A percentile compares a stretch with the other conserved stretches of the same genome.
phyloP scores from a whole-genome alignment of 2,888 invertebrate species.

The Amiota communis region DNA sequence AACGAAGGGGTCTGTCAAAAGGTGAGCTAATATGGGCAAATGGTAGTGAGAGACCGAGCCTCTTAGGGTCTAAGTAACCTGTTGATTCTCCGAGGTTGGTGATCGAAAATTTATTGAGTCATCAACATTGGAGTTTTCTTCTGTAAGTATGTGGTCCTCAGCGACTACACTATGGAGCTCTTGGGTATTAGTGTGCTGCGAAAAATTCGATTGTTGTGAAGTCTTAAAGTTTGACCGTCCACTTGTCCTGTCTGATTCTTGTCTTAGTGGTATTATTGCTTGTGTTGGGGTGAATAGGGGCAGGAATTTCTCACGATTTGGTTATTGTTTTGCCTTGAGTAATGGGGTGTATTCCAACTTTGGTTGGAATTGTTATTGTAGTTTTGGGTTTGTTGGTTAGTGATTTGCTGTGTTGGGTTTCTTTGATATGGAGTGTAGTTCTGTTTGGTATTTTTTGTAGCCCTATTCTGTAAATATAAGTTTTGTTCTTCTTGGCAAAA shows the following conservation, averaged over 20 bases:
- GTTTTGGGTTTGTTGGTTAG: background rate
- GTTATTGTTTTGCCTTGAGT: background rate
- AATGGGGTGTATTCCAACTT: background rate
- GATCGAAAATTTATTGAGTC: slow-evolving; percentile 27
- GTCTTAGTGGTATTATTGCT: slow-evolving; percentile 7
- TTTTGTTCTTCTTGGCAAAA: background rate
- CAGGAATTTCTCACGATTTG: background rate
- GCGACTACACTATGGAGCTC: background rate
- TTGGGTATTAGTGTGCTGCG: background rate
- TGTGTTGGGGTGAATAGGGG: background rate
- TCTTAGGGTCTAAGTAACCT: slow-evolving; percentile 28
- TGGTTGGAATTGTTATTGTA: background rate
- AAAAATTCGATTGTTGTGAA: background rate
- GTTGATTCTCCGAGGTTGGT: slow-evolving; percentile 27
- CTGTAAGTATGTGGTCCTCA: background rate
- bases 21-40: slow-evolving; percentile 11
- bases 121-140: background rate
- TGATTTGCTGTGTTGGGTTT: background rate
- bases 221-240: background rate
- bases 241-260: background rate
- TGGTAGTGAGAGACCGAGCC: slow-evolving; percentile 8
- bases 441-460: background rate
- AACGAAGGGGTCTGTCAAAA: slow-evolving; percentile 28
- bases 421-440: slow-evolving; percentile 5
- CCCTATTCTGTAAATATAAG: slow-evolving; percentile 3